These are phyloP conservation scores for Tetranychus piercei DNA, from an alignment of 2,888 invertebrate genomes.

Conservation along the genomic window DNA sequence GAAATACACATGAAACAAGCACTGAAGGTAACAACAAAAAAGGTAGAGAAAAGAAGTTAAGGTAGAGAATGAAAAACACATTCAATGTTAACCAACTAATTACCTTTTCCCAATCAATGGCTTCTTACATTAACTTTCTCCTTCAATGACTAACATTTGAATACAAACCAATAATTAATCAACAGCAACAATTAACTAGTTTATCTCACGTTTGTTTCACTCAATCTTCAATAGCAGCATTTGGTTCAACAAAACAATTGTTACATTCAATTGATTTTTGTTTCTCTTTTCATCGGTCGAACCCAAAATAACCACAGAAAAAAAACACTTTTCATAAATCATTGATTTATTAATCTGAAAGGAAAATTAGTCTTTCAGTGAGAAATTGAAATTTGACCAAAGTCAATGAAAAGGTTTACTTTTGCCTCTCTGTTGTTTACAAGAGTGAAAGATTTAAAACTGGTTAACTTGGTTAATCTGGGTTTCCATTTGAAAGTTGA, in stretches of 20 bases:
- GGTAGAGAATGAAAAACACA: background rate
- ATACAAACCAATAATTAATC: background rate
- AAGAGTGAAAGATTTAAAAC: background rate
- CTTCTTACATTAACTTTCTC: background rate
- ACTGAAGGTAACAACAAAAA: background rate
- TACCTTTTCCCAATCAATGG: conserved; percentile 1
- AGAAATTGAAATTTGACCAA: too few species aligned
- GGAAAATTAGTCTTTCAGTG: too few species aligned
- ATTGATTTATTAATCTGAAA: too few species aligned
- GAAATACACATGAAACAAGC: background rate
- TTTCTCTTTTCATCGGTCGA: too few species aligned
- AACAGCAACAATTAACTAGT: background rate
- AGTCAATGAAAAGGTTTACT: background rate
- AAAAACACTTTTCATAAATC: too few species aligned
- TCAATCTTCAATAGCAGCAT: background rate
- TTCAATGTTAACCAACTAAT: background rate
- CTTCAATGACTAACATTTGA: background rate
- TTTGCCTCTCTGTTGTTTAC: background rate
- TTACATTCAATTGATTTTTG: background rate
- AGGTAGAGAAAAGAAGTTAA: background rate
- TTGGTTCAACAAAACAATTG: background rate
- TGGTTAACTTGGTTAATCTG: background rate
- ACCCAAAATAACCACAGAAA: too few species aligned
- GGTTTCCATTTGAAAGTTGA: background rate
- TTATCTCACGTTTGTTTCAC: background rate